phyloP scores from a whole-genome alignment of 2,888 invertebrate genomes.

The Aporophyla nigra region DNA sequence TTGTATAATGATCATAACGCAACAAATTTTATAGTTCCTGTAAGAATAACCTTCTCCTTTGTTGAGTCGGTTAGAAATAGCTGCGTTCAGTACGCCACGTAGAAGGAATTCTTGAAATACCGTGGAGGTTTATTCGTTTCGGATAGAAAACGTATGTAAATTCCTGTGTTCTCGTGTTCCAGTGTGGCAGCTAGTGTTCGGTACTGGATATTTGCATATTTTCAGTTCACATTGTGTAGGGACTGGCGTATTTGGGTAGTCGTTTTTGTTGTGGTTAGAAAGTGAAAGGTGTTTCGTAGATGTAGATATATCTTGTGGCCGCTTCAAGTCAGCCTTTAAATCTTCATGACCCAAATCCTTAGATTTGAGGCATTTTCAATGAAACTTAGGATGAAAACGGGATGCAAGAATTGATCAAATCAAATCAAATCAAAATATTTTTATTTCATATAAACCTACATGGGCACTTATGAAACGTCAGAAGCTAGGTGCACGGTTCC shows the following conservation, averaged over 20 bases:
- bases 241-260: neutral
- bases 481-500: no score
- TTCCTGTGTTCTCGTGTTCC: slow-evolving; percentile 36
- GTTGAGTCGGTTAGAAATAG: neutral
- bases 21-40: neutral
- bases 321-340: no score
- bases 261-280: neutral
- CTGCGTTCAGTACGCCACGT: neutral
- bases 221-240: slow-evolving; percentile 16
- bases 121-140: slow-evolving; percentile 46
- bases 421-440: no score
- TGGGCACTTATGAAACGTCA: no score
- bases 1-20: no score
- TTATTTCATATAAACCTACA: no score
- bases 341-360: no score
- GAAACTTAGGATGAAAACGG: no score
- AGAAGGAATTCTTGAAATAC: slow-evolving; percentile 20
- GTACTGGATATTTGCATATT: slow-evolving; percentile 48
- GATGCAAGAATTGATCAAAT: no score
- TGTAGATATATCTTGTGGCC: neutral
- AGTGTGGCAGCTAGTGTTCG: neutral
- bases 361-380: no score
- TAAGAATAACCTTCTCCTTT: neutral
- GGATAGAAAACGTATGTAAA: slow-evolving; percentile 52
- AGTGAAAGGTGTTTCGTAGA: neutral